Base-by-base conservation (phyloP, 2,113 vertebrate genomes). In the Gymnarchus niloticus region DNA sequence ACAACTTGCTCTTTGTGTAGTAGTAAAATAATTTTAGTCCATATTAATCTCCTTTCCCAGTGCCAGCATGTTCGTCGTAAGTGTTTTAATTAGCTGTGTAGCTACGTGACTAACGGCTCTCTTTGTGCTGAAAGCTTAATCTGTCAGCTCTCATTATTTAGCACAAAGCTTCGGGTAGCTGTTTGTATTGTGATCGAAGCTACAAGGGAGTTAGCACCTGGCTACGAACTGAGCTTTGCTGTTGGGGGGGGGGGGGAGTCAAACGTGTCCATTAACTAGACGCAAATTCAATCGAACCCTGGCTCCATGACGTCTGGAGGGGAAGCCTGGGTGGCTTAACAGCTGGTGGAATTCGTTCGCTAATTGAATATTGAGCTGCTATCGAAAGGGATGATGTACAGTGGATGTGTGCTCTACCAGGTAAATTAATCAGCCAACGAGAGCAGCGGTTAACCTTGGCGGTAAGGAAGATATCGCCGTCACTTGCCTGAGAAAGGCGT, bases 1-100 rank as follows among this genome's bases (percentile, higher is more conserved):
- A 84, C 57, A 51, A 44, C 41, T 73, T 73, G 51, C 61, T 76
- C 84, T 76, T 73, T 84, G 84, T 52, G 84, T 85, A 33, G 65
- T 73, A 73, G 65, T 73, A 73, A 73, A 73, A 73, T 73, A 28
- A 73, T 73, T 73, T 85, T 56, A 23, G 73, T 77, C 37, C 69
- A 52, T 52, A 56, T 77, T 77, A 77, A 85, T 85, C 84, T 85
- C 59, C 49, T 8, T 17, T 41, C 48, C 49, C 19, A 41, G 46
- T 21, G 2, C 84, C 52, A 33, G 65, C 41, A 33, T 33, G 41
- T 73, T 17, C 41, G 28, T 73, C 17, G 65, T 9, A n/a, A 54
- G 56, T 46, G 56, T 83, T 83, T 83, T 57, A 83, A 83, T 83
- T 83, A 83, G 56, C 44, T 21, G 37, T 59, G 37, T 23, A 25